These are phyloP conservation scores for Endotricha flammealis DNA, from an alignment of 2,888 invertebrate species.

Conservation along the genomic window DNA sequence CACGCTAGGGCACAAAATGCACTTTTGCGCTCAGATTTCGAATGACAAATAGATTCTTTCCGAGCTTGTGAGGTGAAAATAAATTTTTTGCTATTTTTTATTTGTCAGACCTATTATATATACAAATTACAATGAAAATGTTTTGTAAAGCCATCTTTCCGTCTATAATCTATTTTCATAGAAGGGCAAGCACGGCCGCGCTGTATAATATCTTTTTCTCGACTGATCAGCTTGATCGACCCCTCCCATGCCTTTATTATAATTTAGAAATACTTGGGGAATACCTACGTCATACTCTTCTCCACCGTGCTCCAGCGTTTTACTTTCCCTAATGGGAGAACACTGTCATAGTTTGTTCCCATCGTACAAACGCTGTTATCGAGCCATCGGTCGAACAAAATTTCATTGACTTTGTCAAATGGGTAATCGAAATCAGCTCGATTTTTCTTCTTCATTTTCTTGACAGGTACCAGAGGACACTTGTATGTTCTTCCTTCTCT, in stretches of 20 bases:
- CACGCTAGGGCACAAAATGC: too few relatives aligned
- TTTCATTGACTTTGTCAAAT: constrained; percentile 24
- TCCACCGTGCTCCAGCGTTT: constrained; percentile 22
- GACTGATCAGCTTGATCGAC: constrained; percentile 26
- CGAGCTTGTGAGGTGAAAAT: too few relatives aligned
- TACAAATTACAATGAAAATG: too few relatives aligned
- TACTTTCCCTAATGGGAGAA: constrained; percentile 24
- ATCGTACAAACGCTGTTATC: constrained; percentile 26
- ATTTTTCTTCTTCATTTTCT: constrained; percentile 24
- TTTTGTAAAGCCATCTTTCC: too few relatives aligned
- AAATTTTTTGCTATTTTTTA: too few relatives aligned
- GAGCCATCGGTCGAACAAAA: constrained; percentile 24
- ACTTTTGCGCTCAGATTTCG: too few relatives aligned
- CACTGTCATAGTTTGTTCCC: constrained; percentile 22
- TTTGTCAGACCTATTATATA: too few relatives aligned
- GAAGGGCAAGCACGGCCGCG: too few relatives aligned
- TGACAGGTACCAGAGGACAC: constrained; percentile 20
- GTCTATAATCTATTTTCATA: too few relatives aligned
- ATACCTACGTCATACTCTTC: constrained; percentile 24
- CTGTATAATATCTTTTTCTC: too few relatives aligned
- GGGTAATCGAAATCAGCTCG: constrained; percentile 25
- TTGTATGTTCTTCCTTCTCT: constrained; percentile 25
- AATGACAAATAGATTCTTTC: too few relatives aligned
- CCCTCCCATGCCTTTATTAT: constrained; percentile 26
- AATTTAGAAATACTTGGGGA: constrained; percentile 21